phyloP scores from a whole-genome alignment of 2,113 vertebrate species.

The Chaenocephalus aceratus region DNA sequence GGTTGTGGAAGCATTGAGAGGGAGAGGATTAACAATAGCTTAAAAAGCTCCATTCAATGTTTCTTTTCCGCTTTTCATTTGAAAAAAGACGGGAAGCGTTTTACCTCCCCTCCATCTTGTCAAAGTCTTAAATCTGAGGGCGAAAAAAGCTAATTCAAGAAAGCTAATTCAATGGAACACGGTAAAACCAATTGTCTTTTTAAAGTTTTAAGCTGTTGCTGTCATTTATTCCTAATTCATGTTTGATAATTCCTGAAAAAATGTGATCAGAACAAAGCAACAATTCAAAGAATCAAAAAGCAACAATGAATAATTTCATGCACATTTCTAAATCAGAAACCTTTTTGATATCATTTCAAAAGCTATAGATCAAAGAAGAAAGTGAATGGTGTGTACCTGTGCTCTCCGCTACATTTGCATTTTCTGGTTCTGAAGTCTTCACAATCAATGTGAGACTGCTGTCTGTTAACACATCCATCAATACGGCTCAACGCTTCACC shows the following conservation, averaged over 20 bases:
- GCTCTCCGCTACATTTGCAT: conserved; percentile 90
- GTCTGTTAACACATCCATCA: conserved; percentile 98
- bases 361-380: neutral
- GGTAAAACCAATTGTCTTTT: conserved; percentile 61
- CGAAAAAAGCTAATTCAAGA: conserved; percentile 59
- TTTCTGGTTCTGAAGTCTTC: conserved; percentile 89
- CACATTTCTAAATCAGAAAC: conserved; percentile 18
- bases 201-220: conserved; percentile 33
- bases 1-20: conserved; percentile 41
- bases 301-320: conserved; percentile 6
- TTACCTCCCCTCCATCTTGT: conserved; percentile 47
- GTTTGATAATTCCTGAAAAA: conserved; percentile 32
- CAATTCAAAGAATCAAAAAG: conserved; percentile 18
- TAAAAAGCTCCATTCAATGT: conserved; percentile 62
- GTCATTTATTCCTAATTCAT: conserved; percentile 45
- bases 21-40: conserved; percentile 67
- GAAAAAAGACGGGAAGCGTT: conserved; percentile 56
- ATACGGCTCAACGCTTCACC: conserved; percentile 89
- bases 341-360: neutral
- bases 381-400: conserved; percentile 78
- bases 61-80: conserved; percentile 48
- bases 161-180: conserved; percentile 44
- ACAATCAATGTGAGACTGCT: conserved; percentile 91
- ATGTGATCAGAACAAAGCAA: conserved; percentile 13
- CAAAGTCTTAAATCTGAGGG: conserved; percentile 59